Evolutionary conservation across 1,140 invertebrate genomes (phyloP).

Genomic region (Euura lappo): DNA sequence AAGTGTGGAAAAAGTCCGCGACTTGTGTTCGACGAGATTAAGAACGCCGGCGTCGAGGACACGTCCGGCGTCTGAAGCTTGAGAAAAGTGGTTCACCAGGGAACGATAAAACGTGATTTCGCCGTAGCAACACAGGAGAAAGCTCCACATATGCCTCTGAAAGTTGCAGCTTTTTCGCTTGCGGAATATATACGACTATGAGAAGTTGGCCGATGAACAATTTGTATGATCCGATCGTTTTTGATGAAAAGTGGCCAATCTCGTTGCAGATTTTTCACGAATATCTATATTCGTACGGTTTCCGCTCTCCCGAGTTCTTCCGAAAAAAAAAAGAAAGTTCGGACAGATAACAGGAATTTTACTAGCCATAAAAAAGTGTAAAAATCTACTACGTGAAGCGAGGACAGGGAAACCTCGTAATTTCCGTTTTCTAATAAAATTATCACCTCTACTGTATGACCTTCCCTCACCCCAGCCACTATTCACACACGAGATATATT

Average conservation of each 20-base stretch:
- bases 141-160: background rate
- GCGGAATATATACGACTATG: background rate
- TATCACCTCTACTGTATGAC: background rate
- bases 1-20: too few relatives aligned
- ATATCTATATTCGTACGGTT: too few relatives aligned
- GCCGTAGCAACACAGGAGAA: background rate
- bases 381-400: background rate
- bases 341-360: background rate
- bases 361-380: background rate
- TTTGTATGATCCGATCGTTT: background rate
- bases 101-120: constrained; percentile 5
- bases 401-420: background rate
- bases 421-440: constrained; percentile 7
- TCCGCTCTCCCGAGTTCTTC: too few relatives aligned
- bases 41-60: background rate
- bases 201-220: background rate
- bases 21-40: background rate
- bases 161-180: background rate
- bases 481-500: background rate
- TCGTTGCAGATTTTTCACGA: too few relatives aligned
- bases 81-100: background rate
- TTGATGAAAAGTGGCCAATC: background rate
- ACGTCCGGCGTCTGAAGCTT: background rate
- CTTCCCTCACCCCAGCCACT: background rate
- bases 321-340: background rate